Evolutionary conservation across 2,888 invertebrate species (phyloP).

Genomic region (Hedychridium roseum): DNA sequence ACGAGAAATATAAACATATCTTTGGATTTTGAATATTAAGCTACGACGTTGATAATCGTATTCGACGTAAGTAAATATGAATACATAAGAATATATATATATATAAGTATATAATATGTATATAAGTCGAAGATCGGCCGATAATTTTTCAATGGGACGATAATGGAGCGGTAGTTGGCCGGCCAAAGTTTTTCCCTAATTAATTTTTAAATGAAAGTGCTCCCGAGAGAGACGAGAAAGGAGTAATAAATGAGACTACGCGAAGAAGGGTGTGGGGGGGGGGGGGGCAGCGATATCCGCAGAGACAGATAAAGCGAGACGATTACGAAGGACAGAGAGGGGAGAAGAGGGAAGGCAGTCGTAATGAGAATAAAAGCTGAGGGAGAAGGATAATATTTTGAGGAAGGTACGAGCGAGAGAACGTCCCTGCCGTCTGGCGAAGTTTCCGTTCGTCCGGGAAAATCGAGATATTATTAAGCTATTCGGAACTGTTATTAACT

Average conservation of each 20-base stretch:
- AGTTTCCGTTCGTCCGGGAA: slow-evolving; percentile 29
- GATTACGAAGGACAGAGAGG: too few species aligned
- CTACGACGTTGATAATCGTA: too few species aligned
- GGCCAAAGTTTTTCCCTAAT: slow-evolving; percentile 32
- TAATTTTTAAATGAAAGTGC: slow-evolving; percentile 40
- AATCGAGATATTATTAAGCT: slow-evolving; percentile 37
- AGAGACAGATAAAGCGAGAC: too few species aligned
- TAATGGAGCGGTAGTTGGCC: slow-evolving; percentile 9
- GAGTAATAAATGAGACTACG: background rate
- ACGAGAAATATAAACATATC: too few species aligned
- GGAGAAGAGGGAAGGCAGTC: background rate
- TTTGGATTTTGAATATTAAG: too few species aligned
- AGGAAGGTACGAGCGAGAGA: too few species aligned
- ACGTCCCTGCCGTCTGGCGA: slow-evolving; percentile 17
- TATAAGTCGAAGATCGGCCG: slow-evolving; percentile 4
- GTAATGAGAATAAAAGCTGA: too few species aligned
- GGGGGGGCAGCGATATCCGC: background rate
- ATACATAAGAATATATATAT: too few species aligned
- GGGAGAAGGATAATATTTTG: too few species aligned
- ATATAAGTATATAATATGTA: too few species aligned
- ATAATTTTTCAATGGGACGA: slow-evolving; percentile 15
- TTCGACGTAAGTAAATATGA: too few species aligned
- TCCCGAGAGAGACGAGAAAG: slow-evolving; percentile 7
- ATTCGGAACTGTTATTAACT: slow-evolving; percentile 34
- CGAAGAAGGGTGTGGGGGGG: slow-evolving; percentile 3